Conservation (phyloP, 37 sponge, comb jelly and placozoan species). For the Amphimedon queenslandica region DNA sequence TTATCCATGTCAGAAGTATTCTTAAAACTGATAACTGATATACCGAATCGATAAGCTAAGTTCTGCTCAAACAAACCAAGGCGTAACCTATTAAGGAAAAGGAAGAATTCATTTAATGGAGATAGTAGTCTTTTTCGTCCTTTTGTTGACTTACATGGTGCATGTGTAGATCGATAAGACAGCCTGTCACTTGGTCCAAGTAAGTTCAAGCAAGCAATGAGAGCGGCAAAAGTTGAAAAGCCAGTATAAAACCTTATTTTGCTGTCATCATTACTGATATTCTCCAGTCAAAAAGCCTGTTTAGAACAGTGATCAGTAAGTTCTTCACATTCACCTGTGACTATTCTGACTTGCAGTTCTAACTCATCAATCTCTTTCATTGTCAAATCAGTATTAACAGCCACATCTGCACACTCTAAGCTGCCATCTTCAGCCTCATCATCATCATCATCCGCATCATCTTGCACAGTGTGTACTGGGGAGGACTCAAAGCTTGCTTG, state of each 20-base stretch:
- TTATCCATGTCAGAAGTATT: slow-evolving; percentile 26
- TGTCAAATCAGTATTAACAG: background rate
- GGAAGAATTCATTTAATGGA: slow-evolving; percentile 24
- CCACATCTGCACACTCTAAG: too few species aligned
- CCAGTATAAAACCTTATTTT: slow-evolving; percentile 50
- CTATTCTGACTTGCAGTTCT: background rate
- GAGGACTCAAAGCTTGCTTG: too few species aligned
- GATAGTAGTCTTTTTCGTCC: slow-evolving; percentile 20
- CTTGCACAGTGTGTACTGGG: too few species aligned
- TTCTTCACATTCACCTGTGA: background rate
- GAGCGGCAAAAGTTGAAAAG: slow-evolving; percentile 18
- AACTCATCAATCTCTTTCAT: background rate
- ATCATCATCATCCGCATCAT: too few species aligned
- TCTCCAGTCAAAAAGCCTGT: slow-evolving; percentile 11
- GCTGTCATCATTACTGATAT: slow-evolving; percentile 26
- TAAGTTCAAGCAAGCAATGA: slow-evolving; percentile 25
- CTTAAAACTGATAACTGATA: slow-evolving; percentile 29
- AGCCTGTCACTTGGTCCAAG: slow-evolving; percentile 29
- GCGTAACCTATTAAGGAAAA: slow-evolving; percentile 12
- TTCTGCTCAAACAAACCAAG: slow-evolving; percentile 22
- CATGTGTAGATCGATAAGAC: slow-evolving; percentile 17
- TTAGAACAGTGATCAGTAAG: background rate
- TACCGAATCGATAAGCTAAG: slow-evolving; percentile 24
- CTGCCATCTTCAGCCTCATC: too few species aligned
- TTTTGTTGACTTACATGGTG: slow-evolving; percentile 10